A percentile compares a stretch with the other conserved stretches of the same genome.
phyloP scores from a whole-genome alignment of 2,113 vertebrate genomes.

The Solea solea region DNA sequence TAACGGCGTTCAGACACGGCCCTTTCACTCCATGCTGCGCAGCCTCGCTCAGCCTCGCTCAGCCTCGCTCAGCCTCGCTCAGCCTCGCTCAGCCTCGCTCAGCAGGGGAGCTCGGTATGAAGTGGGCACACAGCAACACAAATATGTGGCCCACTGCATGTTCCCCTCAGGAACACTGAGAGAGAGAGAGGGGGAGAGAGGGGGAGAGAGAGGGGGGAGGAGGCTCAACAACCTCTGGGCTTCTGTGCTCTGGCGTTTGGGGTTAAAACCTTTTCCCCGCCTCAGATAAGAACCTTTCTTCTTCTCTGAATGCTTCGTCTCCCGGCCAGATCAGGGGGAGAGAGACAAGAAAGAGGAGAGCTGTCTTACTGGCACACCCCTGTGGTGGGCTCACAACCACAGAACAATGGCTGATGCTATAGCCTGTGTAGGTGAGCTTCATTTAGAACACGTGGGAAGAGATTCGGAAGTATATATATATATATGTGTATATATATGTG shows the following conservation, averaged over 20 bases:
- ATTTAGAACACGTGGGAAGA: conserved; percentile 9
- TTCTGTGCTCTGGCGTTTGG: conserved; percentile 41
- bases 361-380: conserved; percentile 60
- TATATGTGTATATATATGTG: too few species aligned
- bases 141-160: conserved; percentile 65
- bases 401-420: conserved; percentile 53
- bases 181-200: conserved; percentile 22
- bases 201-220: not conserved
- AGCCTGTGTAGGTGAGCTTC: conserved; percentile 8
- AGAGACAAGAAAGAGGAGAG: conserved; percentile 42
- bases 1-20: conserved; percentile 80
- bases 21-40: conserved; percentile 69
- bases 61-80: conserved; percentile 64
- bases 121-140: conserved; percentile 76
- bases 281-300: conserved; percentile 69
- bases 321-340: conserved; percentile 52
- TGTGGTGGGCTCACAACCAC: conserved; percentile 52
- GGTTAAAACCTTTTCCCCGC: conserved; percentile 65
- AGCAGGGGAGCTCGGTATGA: conserved; percentile 68
- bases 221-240: conserved; percentile 51
- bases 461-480: conserved; percentile 19
- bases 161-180: conserved; percentile 57
- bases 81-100: conserved; percentile 63
- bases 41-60: conserved; percentile 63
- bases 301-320: conserved; percentile 72